These are phyloP conservation scores for Heterochromis multidens DNA, from an alignment of 2,113 vertebrate genomes.

Conservation along the genomic window DNA sequence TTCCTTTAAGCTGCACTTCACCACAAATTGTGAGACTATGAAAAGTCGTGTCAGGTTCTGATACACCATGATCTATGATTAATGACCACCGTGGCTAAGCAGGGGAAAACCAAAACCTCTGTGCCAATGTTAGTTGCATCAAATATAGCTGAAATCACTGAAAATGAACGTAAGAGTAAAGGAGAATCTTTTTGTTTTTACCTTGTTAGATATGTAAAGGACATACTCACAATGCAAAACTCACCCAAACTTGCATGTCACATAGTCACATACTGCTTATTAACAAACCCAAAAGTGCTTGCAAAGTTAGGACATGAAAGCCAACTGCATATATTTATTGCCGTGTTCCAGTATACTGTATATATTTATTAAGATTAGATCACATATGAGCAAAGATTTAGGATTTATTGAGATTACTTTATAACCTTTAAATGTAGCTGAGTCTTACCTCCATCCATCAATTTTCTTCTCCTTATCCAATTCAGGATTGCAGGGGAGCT, in stretches of 20 bases:
- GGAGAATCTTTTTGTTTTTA: not conserved
- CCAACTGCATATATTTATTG: not conserved
- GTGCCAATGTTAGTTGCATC: slow-evolving; percentile 12
- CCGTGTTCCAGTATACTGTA: not conserved
- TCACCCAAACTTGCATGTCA: not conserved
- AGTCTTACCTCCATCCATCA: not conserved
- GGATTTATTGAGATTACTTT: not conserved
- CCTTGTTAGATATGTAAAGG: not conserved
- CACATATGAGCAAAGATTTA: not conserved
- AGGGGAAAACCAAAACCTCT: not conserved
- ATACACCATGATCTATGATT: slow-evolving; percentile 11
- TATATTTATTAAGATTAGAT: not conserved
- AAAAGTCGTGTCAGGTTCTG: slow-evolving; percentile 28
- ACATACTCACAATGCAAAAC: not conserved
- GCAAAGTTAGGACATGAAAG: not conserved
- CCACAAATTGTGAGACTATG: not conserved
- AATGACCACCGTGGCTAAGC: slow-evolving; percentile 6
- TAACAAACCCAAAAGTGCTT: not conserved
- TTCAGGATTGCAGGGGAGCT: not conserved
- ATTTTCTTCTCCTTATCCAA: not conserved
- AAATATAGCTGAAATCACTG: slow-evolving; percentile 16
- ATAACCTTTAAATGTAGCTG: too few relatives aligned
- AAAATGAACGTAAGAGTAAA: slow-evolving; percentile 1
- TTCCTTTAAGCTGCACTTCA: slow-evolving; percentile 19
- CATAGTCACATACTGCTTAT: not conserved